phyloP scores from a whole-genome alignment of 2,888 invertebrate species.

The Atherix ibis region DNA sequence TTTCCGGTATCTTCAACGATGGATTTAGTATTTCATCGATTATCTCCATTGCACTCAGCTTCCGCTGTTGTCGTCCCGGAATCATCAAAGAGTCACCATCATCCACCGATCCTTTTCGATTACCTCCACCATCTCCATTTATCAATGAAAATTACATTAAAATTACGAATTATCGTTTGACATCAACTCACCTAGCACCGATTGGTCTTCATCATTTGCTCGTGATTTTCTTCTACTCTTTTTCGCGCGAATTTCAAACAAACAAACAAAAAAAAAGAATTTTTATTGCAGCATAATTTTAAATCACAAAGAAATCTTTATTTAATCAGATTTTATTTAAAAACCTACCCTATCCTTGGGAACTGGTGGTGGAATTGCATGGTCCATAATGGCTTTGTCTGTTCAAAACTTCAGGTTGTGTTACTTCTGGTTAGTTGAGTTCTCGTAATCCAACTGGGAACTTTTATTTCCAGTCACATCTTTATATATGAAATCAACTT shows the following conservation, averaged over 20 bases:
- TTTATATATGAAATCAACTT: no score
- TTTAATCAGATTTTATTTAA: no score
- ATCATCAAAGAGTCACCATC: constrained; percentile 10
- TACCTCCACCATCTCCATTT: constrained; percentile 1
- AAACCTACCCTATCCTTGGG: constrained; percentile 7
- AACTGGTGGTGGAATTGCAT: constrained; percentile 7
- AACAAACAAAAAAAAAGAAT: neutral
- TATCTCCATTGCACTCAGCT: constrained; percentile 26
- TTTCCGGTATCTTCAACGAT: constrained; percentile 24
- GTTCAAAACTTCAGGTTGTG: no score
- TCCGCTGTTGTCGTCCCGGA: constrained; percentile 17
- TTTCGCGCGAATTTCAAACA: neutral
- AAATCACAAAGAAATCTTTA: constrained; percentile 4
- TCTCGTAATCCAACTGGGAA: no score
- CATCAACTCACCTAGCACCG: neutral
- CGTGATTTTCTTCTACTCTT: constrained; percentile 1
- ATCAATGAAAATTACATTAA: constrained; percentile 5
- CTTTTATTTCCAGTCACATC: no score
- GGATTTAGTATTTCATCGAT: constrained; percentile 32
- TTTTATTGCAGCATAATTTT: constrained; percentile 4
- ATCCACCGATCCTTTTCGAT: constrained; percentile 10
- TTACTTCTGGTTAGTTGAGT: neutral
- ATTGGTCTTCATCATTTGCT: neutral
- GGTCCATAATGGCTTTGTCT: constrained; percentile 8
- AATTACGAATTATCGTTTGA: constrained; percentile 3